Evolutionary conservation across 2,888 invertebrate genomes (phyloP).

Genomic region (Seira musarum): DNA sequence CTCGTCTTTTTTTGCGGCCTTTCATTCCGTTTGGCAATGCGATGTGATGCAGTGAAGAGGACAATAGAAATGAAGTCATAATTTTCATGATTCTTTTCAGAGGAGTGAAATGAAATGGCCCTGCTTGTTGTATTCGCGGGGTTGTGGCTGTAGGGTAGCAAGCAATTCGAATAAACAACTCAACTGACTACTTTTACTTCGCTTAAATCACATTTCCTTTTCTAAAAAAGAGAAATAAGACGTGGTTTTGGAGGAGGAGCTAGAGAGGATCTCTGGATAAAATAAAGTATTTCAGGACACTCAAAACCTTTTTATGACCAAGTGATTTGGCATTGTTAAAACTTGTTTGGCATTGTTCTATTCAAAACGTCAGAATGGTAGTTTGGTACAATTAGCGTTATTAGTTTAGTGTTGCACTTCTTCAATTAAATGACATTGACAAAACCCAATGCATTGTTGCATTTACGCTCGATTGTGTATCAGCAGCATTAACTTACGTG

Average conservation of each 20-base stretch:
- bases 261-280: background rate
- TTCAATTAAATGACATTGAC: no score
- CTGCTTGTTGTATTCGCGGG: no score
- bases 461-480: no score
- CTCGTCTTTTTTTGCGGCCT: background rate
- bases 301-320: no score
- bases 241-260: background rate
- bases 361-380: background rate
- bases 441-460: no score
- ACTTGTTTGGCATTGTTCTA: background rate
- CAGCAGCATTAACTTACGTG: no score
- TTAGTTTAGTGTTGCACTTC: no score
- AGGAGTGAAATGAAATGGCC: no score
- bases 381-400: no score
- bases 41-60: background rate
- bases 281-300: no score
- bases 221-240: background rate
- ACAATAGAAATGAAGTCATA: constrained; percentile 8
- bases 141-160: background rate
- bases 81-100: background rate
- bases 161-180: background rate
- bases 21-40: background rate
- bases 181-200: background rate
- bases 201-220: constrained; percentile 5
- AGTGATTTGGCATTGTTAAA: background rate